These are phyloP conservation scores for Pollenia angustigena DNA, from an alignment of 2,888 invertebrate genomes.

Conservation along the genomic window DNA sequence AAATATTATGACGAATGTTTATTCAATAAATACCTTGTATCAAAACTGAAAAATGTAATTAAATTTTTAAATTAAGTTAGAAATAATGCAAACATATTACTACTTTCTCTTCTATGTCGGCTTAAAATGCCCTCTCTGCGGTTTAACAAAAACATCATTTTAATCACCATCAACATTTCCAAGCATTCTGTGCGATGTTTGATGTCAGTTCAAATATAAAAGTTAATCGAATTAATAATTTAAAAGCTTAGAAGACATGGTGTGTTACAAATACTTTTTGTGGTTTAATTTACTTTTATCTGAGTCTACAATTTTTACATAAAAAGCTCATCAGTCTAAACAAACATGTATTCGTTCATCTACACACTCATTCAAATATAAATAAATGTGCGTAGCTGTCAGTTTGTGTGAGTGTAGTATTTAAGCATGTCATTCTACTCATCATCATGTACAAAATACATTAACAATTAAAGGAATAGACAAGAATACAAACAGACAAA, in stretches of 20 bases:
- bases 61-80: too few species aligned
- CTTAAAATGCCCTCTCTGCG: too few species aligned
- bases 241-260: conserved; percentile 1
- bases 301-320: conserved; percentile 9
- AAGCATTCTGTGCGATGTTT: not conserved
- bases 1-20: too few species aligned
- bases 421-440: conserved; percentile 11
- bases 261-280: conserved; percentile 14
- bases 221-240: conserved; percentile 25
- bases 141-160: not conserved
- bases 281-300: not conserved
- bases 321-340: not conserved
- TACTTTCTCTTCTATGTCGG: too few species aligned
- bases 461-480: conserved; percentile 13
- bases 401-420: not conserved
- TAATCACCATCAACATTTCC: not conserved
- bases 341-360: not conserved
- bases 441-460: conserved; percentile 10
- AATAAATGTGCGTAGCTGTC: conserved; percentile 19
- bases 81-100: too few species aligned
- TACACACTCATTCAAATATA: not conserved
- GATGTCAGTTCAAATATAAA: conserved; percentile 14
- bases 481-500: not conserved
- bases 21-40: too few species aligned
- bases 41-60: too few species aligned